Evolutionary conservation across 2,113 vertebrate species (phyloP).

Genomic region (Hiodon alosoides): DNA sequence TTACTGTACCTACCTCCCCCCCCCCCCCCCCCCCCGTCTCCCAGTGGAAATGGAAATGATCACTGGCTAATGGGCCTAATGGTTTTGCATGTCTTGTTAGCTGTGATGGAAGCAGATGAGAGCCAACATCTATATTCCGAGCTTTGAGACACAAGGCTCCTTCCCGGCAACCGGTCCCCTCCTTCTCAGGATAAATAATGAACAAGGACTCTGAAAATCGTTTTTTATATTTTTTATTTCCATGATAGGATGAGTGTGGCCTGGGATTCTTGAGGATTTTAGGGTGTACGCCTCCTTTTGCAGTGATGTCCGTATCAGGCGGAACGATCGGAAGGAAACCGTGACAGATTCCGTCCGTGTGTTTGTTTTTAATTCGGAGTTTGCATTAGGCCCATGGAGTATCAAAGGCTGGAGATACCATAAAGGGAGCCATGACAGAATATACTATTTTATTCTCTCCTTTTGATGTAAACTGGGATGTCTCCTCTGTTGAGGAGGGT

Average conservation of each 20-base stretch:
- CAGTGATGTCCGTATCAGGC: slow-evolving; percentile 1
- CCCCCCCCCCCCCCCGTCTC: too few species aligned
- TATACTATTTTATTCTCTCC: neutral
- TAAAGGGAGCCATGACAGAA: neutral
- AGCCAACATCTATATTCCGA: neutral
- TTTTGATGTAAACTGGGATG: slow-evolving; percentile 9
- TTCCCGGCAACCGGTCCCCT: neutral
- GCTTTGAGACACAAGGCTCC: neutral
- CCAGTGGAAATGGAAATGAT: too few species aligned
- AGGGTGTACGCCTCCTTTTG: neutral
- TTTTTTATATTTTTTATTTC: neutral
- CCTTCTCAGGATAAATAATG: neutral
- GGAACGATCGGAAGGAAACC: neutral
- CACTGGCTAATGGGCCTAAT: too few species aligned
- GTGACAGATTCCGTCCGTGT: neutral
- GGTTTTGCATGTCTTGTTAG: too few species aligned
- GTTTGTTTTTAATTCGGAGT: neutral
- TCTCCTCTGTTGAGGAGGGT: neutral
- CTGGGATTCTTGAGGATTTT: neutral
- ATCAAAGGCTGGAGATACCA: neutral
- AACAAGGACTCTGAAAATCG: neutral
- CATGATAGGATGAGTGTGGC: neutral
- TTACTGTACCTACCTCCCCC: too few species aligned
- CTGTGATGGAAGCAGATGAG: too few species aligned
- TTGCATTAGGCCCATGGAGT: neutral